These are phyloP conservation scores for Halichoerus grypus DNA, from an alignment of 2,113 vertebrate genomes.

Conservation along the genomic window DNA sequence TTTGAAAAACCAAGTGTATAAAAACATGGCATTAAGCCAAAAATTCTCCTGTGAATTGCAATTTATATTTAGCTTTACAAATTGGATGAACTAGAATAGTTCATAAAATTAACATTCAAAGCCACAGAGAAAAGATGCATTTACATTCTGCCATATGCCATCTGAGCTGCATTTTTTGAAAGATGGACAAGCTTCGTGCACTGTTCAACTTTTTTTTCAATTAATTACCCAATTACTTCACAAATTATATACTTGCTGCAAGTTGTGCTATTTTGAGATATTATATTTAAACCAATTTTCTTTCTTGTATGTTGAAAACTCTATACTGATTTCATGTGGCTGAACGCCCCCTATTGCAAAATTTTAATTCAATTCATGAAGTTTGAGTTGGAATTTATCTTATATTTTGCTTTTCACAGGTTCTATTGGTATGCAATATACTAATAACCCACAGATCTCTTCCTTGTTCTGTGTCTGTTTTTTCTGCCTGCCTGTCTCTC, in stretches of 20 bases:
- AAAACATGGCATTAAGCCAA: not conserved
- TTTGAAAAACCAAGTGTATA: conserved; percentile 29
- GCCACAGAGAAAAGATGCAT: conserved; percentile 42
- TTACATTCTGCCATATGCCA: conserved; percentile 64
- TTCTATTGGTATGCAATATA: not conserved
- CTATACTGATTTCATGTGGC: conserved; percentile 6
- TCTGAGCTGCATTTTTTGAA: conserved; percentile 62
- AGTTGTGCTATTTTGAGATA: conserved; percentile 63
- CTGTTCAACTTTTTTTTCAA: conserved; percentile 69
- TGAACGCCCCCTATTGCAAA: conserved; percentile 56
- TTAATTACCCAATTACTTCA: conserved; percentile 76
- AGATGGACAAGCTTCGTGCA: conserved; percentile 58
- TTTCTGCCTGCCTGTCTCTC: not conserved
- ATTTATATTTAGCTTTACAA: conserved; percentile 60
- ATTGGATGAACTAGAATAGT: conserved; percentile 61
- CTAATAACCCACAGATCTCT: not conserved
- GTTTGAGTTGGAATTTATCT: conserved; percentile 32
- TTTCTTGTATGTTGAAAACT: conserved; percentile 16
- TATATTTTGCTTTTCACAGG: not conserved
- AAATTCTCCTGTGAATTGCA: not conserved
- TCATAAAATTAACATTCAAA: conserved; percentile 71
- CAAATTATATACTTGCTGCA: conserved; percentile 71
- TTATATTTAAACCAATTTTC: conserved; percentile 66
- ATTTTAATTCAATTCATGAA: conserved; percentile 58
- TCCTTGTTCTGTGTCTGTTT: not conserved